A percentile compares a stretch with the other conserved stretches of the same genome.
These are phyloP conservation scores for Macquaria australasica DNA, from an alignment of 2,113 vertebrate species.

Conservation along the genomic window DNA sequence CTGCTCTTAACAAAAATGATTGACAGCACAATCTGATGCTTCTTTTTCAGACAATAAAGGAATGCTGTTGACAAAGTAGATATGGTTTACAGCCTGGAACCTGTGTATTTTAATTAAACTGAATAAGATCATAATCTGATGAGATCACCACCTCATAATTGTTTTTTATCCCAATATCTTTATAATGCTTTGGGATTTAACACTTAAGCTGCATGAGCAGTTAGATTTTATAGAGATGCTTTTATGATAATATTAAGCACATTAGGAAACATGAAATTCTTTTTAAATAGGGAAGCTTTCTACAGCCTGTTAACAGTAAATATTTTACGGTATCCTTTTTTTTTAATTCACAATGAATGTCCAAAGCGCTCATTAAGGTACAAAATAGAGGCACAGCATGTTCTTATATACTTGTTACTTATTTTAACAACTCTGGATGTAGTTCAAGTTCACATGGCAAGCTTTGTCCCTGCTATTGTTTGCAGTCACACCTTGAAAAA, in stretches of 20 bases:
- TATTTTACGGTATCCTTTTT: not conserved
- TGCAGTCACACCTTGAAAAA: conserved; percentile 56
- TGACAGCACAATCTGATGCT: conserved; percentile 48
- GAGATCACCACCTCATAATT: conserved; percentile 27
- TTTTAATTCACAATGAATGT: not conserved
- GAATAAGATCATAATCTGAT: conserved; percentile 18
- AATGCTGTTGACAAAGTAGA: conserved; percentile 13
- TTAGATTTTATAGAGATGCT: not conserved
- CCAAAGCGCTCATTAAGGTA: conserved; percentile 4
- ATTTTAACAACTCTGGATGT: conserved; percentile 25
- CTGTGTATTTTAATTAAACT: conserved; percentile 50
- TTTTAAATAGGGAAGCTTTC: conserved; percentile 6
- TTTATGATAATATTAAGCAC: conserved; percentile 25
- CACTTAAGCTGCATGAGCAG: conserved; percentile 13
- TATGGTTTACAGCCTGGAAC: conserved; percentile 8
- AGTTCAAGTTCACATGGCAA: conserved; percentile 40
- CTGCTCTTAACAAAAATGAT: conserved; percentile 25
- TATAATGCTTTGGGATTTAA: conserved; percentile 20
- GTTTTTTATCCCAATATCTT: conserved; percentile 37
- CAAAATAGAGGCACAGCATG: not conserved
- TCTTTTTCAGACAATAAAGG: conserved; percentile 27
- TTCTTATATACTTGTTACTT: not conserved
- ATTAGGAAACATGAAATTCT: conserved; percentile 2
- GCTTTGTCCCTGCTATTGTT: conserved; percentile 47
- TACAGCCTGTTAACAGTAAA: conserved; percentile 17